Conservation (phyloP, 1,140 invertebrate genomes). For the Dreissena rostriformis region DNA sequence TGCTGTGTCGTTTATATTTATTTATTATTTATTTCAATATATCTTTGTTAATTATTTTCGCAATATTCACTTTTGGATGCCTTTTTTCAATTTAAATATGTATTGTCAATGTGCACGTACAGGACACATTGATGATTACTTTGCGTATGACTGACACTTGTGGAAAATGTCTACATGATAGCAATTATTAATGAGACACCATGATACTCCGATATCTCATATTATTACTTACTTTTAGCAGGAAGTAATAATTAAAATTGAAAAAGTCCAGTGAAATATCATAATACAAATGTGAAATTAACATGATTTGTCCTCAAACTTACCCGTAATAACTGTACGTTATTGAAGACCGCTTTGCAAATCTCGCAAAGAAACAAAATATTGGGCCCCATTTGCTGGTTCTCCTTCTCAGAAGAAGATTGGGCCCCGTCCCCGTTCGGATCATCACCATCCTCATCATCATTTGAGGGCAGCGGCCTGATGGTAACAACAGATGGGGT, state of each 20-base stretch:
- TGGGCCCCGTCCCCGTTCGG: neutral
- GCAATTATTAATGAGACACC: neutral
- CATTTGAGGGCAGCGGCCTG: too few relatives aligned
- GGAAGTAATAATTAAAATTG: neutral
- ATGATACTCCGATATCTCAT: neutral
- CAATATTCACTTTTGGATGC: too few relatives aligned
- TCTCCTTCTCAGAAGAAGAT: constrained; percentile 25
- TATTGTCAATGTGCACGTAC: too few relatives aligned
- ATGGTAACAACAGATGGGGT: too few relatives aligned
- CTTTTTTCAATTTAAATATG: too few relatives aligned
- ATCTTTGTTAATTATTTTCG: too few relatives aligned
- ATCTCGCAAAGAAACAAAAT: constrained; percentile 47
- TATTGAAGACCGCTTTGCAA: constrained; percentile 38
- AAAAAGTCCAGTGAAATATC: neutral
- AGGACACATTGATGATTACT: neutral
- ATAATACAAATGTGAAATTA: neutral
- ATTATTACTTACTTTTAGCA: neutral
- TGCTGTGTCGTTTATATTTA: too few relatives aligned
- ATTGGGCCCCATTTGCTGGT: constrained; percentile 21
- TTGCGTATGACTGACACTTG: neutral
- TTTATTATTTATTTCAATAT: too few relatives aligned
- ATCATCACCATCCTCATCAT: too few relatives aligned
- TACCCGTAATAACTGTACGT: constrained; percentile 41
- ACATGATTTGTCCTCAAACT: neutral
- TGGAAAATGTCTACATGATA: neutral